These are phyloP conservation scores for Masticophis lateralis DNA, from an alignment of 2,797 vertebrate genomes.

Conservation along the genomic window DNA sequence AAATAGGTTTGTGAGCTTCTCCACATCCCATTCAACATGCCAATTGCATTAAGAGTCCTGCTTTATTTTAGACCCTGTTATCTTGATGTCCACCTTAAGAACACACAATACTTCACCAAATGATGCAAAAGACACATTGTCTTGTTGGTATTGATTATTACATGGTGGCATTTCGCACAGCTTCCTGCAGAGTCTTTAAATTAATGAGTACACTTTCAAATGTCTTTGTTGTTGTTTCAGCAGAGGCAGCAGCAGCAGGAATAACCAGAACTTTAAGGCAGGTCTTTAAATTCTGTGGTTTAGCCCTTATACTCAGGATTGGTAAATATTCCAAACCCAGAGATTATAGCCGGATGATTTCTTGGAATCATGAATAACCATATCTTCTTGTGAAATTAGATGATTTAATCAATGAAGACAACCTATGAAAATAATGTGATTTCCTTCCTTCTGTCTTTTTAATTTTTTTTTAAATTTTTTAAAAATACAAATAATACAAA, in stretches of 20 bases:
- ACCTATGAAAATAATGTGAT: not conserved
- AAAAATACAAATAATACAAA: too few species aligned
- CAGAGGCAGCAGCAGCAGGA: not conserved
- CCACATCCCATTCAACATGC: not conserved
- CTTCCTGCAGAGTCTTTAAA: not conserved
- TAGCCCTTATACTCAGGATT: not conserved
- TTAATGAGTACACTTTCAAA: constrained; percentile 8
- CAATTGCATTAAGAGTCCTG: not conserved
- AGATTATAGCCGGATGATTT: not conserved
- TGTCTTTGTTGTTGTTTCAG: not conserved
- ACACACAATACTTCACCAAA: not conserved
- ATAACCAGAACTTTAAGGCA: not conserved
- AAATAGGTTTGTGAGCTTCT: not conserved
- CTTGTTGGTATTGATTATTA: not conserved
- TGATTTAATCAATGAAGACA: not conserved
- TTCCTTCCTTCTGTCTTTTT: not conserved
- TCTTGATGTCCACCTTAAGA: not conserved
- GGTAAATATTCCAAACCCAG: not conserved
- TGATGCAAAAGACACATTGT: not conserved
- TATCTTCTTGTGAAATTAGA: constrained; percentile 1
- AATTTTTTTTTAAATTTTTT: too few species aligned
- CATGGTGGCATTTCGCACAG: not conserved
- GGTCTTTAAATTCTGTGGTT: not conserved
- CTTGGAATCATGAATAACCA: not conserved
- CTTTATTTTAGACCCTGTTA: not conserved